These are phyloP conservation scores for Platygyra sinensis DNA, from an alignment of 64 coral and sea anemone species.

Conservation along the genomic window DNA sequence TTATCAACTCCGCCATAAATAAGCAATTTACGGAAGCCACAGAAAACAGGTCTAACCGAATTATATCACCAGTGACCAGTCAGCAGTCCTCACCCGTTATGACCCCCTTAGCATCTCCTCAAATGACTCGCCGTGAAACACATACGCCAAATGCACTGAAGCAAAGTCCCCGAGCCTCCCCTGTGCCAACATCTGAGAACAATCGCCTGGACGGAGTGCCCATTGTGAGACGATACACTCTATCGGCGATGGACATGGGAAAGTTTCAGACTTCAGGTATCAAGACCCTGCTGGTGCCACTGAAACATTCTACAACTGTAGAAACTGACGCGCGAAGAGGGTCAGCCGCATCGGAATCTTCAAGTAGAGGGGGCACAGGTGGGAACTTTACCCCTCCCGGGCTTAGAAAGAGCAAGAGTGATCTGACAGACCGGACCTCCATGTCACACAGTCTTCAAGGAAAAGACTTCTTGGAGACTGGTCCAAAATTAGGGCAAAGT, in stretches of 20 bases:
- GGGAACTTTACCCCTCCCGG: slow-evolving; percentile 21
- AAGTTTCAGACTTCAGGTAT: not conserved
- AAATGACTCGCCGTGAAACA: not conserved
- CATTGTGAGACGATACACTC: slow-evolving; percentile 20
- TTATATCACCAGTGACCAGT: not conserved
- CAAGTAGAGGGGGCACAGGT: not conserved
- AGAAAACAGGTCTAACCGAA: not conserved
- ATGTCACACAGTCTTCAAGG: slow-evolving; percentile 20
- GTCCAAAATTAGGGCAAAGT: not conserved
- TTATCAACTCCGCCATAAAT: not conserved
- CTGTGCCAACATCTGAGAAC: not conserved
- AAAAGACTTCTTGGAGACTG: not conserved
- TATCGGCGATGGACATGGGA: slow-evolving; percentile 23
- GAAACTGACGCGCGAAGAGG: not conserved
- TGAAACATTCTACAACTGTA: not conserved
- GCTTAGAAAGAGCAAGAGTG: slow-evolving; percentile 42
- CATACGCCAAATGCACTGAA: not conserved
- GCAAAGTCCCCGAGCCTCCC: slow-evolving; percentile 8
- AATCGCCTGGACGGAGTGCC: not conserved
- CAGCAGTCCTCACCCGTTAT: not conserved
- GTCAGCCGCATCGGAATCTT: slow-evolving; percentile 8
- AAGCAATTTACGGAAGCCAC: not conserved
- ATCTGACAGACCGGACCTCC: slow-evolving; percentile 33
- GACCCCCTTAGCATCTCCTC: not conserved
- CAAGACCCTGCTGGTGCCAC: not conserved